Percentiles rank a stretch among this genome's conserved stretches.
Conservation (phyloP, 2,888 invertebrate genomes). For the Leptinotarsa haldemani region DNA sequence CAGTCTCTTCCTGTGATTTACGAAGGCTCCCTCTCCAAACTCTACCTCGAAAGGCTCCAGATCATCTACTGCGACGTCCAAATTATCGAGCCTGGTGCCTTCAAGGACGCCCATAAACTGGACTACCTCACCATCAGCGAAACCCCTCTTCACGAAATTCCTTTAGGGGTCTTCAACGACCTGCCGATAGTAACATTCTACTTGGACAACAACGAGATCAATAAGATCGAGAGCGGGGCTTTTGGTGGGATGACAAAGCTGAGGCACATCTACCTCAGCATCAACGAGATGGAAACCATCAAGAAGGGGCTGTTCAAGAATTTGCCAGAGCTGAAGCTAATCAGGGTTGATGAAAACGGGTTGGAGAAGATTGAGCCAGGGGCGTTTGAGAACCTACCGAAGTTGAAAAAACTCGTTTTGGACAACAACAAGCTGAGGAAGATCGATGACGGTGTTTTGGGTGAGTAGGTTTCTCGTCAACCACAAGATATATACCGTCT, state of each 20-base stretch:
- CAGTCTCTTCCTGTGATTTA: constrained; percentile 29
- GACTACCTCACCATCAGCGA: constrained; percentile 24
- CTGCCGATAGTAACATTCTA: constrained; percentile 15
- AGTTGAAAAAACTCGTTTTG: constrained; percentile 28
- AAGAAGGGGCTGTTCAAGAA: constrained; percentile 32
- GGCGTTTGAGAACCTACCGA: constrained; percentile 34
- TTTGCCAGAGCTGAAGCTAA: constrained; percentile 16
- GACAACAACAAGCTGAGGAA: constrained; percentile 32
- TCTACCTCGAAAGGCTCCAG: constrained; percentile 11
- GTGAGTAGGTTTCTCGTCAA: constrained; percentile 19
- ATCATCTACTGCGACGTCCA: constrained; percentile 20
- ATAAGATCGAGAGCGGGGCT: constrained; percentile 29
- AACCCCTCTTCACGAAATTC: constrained; percentile 12
- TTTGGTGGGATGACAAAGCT: constrained; percentile 31
- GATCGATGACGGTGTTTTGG: constrained; percentile 30
- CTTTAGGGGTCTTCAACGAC: constrained; percentile 14
- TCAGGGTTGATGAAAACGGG: constrained; percentile 34
- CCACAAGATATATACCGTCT: no score
- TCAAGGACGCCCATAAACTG: constrained; percentile 24
- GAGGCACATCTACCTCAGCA: constrained; percentile 27
- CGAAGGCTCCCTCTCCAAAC: constrained; percentile 23
- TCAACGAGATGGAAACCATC: constrained; percentile 23
- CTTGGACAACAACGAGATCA: constrained; percentile 28
- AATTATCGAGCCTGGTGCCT: constrained; percentile 20
- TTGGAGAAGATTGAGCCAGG: constrained; percentile 29